Percentiles rank a stretch among this genome's conserved stretches.
phyloP scores from a whole-genome alignment of 2,797 vertebrate genomes.

The Molossus alvarezi region DNA sequence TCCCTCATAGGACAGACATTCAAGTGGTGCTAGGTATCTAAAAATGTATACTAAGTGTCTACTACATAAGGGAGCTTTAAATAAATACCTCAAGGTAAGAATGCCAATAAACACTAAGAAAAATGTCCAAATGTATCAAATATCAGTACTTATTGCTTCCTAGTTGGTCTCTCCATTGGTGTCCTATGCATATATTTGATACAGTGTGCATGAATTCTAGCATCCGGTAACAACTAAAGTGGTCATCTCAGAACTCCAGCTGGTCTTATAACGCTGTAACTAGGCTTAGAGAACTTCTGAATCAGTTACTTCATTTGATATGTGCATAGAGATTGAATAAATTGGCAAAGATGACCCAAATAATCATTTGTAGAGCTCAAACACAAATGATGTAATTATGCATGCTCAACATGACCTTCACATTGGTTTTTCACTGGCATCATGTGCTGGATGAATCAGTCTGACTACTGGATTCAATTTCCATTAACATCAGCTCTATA shows the following conservation, averaged over 20 bases:
- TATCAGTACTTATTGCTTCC: background rate
- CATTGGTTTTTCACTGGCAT: background rate
- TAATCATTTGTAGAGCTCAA: background rate
- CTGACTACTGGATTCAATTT: constrained; percentile 5
- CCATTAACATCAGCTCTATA: background rate
- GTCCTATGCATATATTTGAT: too few species aligned
- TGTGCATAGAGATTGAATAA: background rate
- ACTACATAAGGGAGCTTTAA: background rate
- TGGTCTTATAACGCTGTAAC: background rate
- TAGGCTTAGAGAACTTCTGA: background rate
- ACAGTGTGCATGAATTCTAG: background rate
- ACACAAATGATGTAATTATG: background rate
- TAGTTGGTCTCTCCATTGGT: background rate
- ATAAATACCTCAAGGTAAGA: background rate
- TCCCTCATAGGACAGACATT: background rate
- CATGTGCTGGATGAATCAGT: background rate
- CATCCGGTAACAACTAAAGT: background rate
- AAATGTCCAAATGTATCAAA: background rate
- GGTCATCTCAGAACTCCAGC: background rate
- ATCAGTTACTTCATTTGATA: background rate
- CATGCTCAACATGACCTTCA: background rate
- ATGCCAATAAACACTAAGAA: background rate
- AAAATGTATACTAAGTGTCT: background rate
- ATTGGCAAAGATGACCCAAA: background rate
- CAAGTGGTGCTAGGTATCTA: background rate